phyloP scores from a whole-genome alignment of 2,797 vertebrate genomes.

The Pterois miles region DNA sequence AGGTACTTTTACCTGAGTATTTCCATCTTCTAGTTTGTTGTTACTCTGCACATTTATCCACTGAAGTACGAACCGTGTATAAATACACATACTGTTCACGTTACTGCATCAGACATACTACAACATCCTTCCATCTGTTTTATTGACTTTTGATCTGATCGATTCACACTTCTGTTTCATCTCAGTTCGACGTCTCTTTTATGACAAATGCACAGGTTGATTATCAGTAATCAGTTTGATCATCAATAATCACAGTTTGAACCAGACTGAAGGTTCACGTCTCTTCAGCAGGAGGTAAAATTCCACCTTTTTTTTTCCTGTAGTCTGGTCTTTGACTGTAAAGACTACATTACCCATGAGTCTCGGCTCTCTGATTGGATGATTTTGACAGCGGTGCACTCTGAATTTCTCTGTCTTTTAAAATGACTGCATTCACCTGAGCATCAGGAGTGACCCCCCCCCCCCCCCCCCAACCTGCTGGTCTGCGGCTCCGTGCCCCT shows the following conservation, averaged over 20 bases:
- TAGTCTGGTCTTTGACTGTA: neutral
- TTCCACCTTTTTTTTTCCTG: neutral
- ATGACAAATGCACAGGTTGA: neutral
- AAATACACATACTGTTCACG: neutral
- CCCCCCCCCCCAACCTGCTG: neutral
- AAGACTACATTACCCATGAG: neutral
- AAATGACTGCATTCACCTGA: too few relatives aligned
- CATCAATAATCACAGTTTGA: neutral
- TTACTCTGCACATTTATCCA: too few relatives aligned
- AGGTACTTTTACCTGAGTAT: neutral
- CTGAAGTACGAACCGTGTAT: neutral
- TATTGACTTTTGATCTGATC: neutral
- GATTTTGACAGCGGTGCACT: slow-evolving; percentile 2
- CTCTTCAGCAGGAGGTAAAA: too few relatives aligned
- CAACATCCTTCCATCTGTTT: neutral
- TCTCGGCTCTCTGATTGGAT: neutral
- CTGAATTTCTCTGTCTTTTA: neutral
- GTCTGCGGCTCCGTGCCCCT: slow-evolving; percentile 8
- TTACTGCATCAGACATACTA: neutral
- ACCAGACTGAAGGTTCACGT: neutral
- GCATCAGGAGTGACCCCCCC: too few relatives aligned
- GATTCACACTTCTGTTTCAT: neutral
- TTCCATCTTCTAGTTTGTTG: neutral
- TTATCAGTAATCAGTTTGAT: neutral
- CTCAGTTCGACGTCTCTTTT: neutral